phyloP scores from a whole-genome alignment of 2,113 vertebrate species.

The Phasianus colchicus region DNA sequence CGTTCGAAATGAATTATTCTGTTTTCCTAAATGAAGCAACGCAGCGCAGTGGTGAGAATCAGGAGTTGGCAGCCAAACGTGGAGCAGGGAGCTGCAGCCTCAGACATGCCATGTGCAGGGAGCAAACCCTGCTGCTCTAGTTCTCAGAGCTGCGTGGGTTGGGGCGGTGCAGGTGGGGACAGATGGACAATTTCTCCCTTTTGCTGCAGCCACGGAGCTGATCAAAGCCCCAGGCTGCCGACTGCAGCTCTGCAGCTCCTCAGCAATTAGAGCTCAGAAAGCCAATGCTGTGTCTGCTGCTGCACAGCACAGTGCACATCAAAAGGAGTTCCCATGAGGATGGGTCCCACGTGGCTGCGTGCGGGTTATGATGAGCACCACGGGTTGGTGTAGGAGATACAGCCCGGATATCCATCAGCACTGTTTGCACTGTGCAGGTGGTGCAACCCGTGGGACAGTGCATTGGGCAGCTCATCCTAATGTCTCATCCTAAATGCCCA shows the following conservation, averaged over 20 bases:
- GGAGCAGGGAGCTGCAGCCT: background rate
- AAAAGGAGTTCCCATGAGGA: background rate
- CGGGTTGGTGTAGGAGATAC: accelerated
- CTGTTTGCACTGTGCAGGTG: background rate
- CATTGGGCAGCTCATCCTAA: background rate
- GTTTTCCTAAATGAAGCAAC: constrained; percentile 25
- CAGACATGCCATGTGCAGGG: accelerated
- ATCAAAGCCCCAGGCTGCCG: background rate
- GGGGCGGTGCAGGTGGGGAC: accelerated
- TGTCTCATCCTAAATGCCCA: background rate
- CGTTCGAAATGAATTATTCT: constrained; percentile 53
- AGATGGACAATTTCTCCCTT: background rate
- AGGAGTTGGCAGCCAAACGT: background rate
- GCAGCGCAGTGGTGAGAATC: background rate
- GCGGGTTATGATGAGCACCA: background rate
- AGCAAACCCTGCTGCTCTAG: background rate
- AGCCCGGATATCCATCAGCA: background rate
- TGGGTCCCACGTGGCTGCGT: background rate
- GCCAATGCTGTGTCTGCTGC: background rate
- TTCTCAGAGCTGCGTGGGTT: background rate
- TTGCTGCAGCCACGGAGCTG: background rate
- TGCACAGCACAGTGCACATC: background rate
- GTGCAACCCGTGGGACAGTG: accelerated
- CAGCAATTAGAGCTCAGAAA: background rate
- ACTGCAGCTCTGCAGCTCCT: background rate